Percentiles rank a stretch among this genome's conserved stretches.
These are phyloP conservation scores for Diplolepis rosae DNA, from an alignment of 2,888 invertebrate genomes.

Conservation along the genomic window DNA sequence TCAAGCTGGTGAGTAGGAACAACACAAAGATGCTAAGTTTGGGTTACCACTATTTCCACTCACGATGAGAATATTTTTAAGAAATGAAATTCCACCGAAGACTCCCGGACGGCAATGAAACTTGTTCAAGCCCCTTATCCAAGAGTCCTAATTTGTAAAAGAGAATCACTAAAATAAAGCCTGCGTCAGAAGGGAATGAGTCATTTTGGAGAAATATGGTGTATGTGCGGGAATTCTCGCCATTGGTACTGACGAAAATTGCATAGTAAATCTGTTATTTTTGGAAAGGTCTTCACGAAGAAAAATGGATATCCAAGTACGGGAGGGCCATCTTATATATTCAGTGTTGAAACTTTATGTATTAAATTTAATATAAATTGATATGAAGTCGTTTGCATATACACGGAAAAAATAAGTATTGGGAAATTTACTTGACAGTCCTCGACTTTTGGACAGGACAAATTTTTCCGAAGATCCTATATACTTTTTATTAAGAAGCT, in stretches of 20 bases:
- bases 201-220: neutral
- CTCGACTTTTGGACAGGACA: too few species aligned
- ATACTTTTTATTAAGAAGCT: too few species aligned
- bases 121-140: neutral
- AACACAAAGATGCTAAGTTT: slow-evolving; percentile 5
- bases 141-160: neutral
- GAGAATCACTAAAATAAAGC: neutral
- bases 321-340: neutral
- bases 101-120: slow-evolving; percentile 7
- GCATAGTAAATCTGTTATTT: neutral
- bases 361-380: too few species aligned
- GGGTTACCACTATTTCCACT: neutral
- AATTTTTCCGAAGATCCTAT: too few species aligned
- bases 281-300: neutral
- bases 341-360: neutral
- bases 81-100: slow-evolving; percentile 2
- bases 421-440: too few species aligned
- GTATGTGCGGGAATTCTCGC: neutral
- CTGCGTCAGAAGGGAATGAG: neutral
- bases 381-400: neutral
- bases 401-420: too few species aligned
- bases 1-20: neutral
- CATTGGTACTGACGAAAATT: neutral
- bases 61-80: neutral
- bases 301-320: neutral